phyloP scores from a whole-genome alignment of 2,888 invertebrate species.

The Boloria euphrosyne region DNA sequence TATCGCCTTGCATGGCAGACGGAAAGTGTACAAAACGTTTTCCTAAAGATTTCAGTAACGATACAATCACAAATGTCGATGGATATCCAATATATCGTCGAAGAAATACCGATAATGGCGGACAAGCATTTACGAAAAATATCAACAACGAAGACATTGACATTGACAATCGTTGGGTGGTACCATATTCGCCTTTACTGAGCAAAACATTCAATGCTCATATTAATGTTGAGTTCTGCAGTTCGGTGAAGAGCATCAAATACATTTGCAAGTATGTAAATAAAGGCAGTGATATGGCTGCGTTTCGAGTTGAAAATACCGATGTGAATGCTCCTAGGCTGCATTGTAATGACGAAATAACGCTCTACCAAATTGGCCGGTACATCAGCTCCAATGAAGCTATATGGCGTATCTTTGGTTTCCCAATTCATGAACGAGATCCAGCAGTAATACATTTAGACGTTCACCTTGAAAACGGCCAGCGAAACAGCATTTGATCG shows the following conservation, averaged over 20 bases:
- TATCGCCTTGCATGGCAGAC: constrained; percentile 58
- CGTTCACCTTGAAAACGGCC: constrained; percentile 34
- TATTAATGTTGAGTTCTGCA: constrained; percentile 33
- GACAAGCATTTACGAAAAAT: constrained; percentile 32
- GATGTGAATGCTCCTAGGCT: constrained; percentile 12
- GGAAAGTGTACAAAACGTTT: constrained; percentile 49
- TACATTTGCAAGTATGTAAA: constrained; percentile 47
- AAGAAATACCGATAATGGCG: constrained; percentile 37
- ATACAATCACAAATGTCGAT: constrained; percentile 39
- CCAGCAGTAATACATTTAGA: constrained; percentile 18
- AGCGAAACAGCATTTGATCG: constrained; percentile 40
- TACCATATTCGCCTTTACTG: constrained; percentile 40
- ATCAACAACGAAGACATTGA: constrained; percentile 36
- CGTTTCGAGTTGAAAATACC: constrained; percentile 4
- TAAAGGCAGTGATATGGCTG: constrained; percentile 17
- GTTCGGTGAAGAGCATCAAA: constrained; percentile 35
- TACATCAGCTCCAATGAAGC: constrained; percentile 6
- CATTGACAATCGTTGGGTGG: constrained; percentile 41
- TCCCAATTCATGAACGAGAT: constrained; percentile 2
- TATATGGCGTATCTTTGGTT: constrained; percentile 7
- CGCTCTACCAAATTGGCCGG: background rate
- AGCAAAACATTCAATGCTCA: constrained; percentile 6
- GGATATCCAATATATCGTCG: constrained; percentile 38
- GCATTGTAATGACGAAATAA: constrained; percentile 14
- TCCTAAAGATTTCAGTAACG: constrained; percentile 33